These are phyloP conservation scores for Scrobipalpa atriplicella DNA, from an alignment of 2,888 invertebrate genomes.

Conservation along the genomic window DNA sequence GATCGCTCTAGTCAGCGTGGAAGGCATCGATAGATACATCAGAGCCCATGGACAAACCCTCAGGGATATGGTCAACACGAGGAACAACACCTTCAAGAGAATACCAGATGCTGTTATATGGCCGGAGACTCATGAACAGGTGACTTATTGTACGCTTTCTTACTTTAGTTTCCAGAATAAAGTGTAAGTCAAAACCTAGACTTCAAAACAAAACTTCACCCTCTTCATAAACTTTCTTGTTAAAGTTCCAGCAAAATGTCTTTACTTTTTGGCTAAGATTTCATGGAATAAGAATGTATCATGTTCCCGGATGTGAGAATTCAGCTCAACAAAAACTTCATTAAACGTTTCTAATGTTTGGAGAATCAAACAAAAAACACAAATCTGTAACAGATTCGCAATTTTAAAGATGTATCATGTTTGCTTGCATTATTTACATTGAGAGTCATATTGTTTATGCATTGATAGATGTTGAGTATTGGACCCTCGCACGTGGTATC, in stretches of 20 bases:
- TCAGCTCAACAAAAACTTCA: no score
- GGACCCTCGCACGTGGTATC: background rate
- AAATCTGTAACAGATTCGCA: no score
- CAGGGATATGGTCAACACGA: constrained; percentile 91
- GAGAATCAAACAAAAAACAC: no score
- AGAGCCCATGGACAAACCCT: constrained; percentile 97
- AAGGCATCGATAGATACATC: constrained; percentile 92
- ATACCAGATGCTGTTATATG: constrained; percentile 97
- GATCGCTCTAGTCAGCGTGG: constrained; percentile 70
- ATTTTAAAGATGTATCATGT: background rate
- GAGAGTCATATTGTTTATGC: constrained; percentile 4
- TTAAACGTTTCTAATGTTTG: no score
- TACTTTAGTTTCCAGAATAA: constrained; percentile 3
- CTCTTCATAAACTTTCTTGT: no score
- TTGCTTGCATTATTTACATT: background rate
- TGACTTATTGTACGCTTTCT: constrained; percentile 36
- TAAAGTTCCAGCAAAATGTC: no score
- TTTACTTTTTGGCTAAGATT: no score
- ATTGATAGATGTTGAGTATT: background rate
- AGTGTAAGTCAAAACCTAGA: no score
- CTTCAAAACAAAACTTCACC: no score
- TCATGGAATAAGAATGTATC: no score
- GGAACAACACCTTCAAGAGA: constrained; percentile 88
- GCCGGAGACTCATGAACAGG: constrained; percentile 93
- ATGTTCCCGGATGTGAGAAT: no score